phyloP scores from a whole-genome alignment of 2,113 vertebrate genomes.

The Trogon surrucura region DNA sequence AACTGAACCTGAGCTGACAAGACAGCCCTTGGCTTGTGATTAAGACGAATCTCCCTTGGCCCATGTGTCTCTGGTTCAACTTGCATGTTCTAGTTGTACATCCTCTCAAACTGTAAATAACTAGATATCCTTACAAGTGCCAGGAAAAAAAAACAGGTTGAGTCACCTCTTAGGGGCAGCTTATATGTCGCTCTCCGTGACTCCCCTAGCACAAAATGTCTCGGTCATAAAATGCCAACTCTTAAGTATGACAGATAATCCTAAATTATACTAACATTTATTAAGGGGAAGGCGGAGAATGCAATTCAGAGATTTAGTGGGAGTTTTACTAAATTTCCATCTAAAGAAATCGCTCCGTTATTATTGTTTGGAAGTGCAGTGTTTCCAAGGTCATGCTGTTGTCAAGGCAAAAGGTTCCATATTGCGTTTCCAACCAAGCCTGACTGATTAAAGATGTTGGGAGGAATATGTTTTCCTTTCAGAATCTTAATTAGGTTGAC shows the following conservation, averaged over 20 bases:
- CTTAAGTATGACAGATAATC: slow-evolving; percentile 13
- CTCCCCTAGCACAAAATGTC: neutral
- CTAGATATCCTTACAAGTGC: neutral
- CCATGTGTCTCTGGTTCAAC: neutral
- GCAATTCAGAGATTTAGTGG: neutral
- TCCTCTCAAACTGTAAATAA: neutral
- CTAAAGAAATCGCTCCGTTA: neutral
- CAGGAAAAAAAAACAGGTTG: neutral
- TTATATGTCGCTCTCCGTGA: neutral
- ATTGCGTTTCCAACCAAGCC: slow-evolving; percentile 78
- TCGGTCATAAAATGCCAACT: slow-evolving; percentile 14
- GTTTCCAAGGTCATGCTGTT: slow-evolving; percentile 80
- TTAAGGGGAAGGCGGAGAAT: slow-evolving; percentile 31
- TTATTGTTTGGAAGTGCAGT: slow-evolving; percentile 28
- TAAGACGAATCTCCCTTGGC: neutral
- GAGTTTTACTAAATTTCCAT: slow-evolving; percentile 23
- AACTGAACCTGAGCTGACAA: neutral
- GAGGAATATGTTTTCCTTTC: slow-evolving; percentile 79
- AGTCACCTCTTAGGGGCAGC: neutral
- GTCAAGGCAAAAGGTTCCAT: slow-evolving; percentile 79
- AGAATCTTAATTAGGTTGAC: slow-evolving; percentile 93
- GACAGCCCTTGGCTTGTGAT: neutral
- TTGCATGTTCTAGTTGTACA: neutral
- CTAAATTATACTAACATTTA: slow-evolving; percentile 37
- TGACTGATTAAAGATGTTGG: slow-evolving; percentile 84